A percentile compares a stretch with the other conserved stretches of the same genome.
phyloP scores from a whole-genome alignment of 1,140 invertebrate genomes.

The Bombus breviceps region DNA sequence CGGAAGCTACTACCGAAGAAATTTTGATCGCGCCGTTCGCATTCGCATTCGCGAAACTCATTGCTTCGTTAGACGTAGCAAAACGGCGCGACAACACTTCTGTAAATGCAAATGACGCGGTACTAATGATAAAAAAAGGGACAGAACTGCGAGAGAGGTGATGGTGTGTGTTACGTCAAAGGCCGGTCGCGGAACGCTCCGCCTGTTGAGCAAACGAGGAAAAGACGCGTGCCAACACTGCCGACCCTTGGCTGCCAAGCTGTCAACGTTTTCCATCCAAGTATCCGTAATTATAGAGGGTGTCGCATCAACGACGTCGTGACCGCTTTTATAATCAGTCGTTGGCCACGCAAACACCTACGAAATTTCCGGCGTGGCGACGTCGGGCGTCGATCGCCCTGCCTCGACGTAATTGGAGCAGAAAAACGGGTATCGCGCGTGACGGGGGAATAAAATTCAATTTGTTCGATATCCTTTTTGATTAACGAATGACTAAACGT shows the following conservation, averaged over 20 bases:
- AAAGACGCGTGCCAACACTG: conserved; percentile 14
- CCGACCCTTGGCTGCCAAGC: neutral
- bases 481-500: conserved; percentile 15
- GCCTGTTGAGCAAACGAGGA: conserved; percentile 67
- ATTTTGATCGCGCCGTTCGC: neutral
- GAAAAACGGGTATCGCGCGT: neutral
- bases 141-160: neutral
- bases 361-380: conserved; percentile 35
- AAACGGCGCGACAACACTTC: neutral
- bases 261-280: conserved; percentile 70
- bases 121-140: neutral
- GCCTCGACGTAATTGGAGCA: conserved; percentile 13
- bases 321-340: conserved; percentile 64
- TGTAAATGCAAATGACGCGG: neutral
- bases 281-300: conserved; percentile 74
- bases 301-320: conserved; percentile 9
- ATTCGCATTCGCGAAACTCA: neutral
- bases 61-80: neutral
- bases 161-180: conserved; percentile 42
- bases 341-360: conserved; percentile 37
- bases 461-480: conserved; percentile 21
- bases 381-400: neutral
- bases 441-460: conserved; percentile 20
- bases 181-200: conserved; percentile 44
- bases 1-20: neutral